Conservation (phyloP, 1,140 invertebrate species). For the Zaprionus davidi region DNA sequence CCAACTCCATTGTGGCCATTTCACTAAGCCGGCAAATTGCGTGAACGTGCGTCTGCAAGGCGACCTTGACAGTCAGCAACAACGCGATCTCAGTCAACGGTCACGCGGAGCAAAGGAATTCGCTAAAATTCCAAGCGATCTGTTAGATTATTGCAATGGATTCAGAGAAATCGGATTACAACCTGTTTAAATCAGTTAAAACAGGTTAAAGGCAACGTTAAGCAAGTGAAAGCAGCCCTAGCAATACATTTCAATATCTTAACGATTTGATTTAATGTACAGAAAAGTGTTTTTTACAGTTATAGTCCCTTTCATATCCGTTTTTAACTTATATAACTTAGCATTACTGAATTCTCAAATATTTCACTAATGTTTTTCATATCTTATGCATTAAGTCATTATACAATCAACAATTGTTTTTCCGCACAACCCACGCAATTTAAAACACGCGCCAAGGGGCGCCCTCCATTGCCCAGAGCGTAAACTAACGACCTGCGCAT, state of each 20-base stretch:
- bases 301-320: too few relatives aligned
- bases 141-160: neutral
- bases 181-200: neutral
- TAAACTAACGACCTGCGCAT: neutral
- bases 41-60: conserved; percentile 61
- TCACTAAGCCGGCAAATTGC: conserved; percentile 76
- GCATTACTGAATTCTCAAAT: neutral
- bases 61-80: conserved; percentile 57
- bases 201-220: neutral
- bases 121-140: neutral
- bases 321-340: too few relatives aligned
- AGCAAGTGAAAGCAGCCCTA: too few relatives aligned
- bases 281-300: neutral
- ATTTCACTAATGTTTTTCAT: neutral
- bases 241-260: too few relatives aligned
- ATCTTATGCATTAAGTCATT: neutral
- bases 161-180: neutral
- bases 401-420: neutral
- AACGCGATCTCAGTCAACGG: neutral
- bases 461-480: conserved; percentile 24
- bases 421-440: neutral
- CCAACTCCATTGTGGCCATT: conserved; percentile 74
- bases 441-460: conserved; percentile 19
- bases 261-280: too few relatives aligned
- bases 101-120: neutral